Conservation (phyloP, 2,113 vertebrate genomes). For the Poecile atricapillus region DNA sequence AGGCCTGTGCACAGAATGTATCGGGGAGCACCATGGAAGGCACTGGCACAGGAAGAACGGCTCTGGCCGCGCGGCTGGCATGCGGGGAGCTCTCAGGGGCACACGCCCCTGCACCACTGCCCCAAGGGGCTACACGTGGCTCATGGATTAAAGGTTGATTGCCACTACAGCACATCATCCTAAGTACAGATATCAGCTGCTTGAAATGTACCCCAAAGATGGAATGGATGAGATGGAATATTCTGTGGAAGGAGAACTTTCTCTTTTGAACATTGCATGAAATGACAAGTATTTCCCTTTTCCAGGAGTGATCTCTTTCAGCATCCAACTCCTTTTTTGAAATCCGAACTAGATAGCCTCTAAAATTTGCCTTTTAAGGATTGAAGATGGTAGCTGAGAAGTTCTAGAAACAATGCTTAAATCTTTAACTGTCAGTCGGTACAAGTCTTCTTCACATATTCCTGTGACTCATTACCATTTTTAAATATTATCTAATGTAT, state of each 20-base stretch:
- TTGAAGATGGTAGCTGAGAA: neutral
- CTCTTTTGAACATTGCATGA: neutral
- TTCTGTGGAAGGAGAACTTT: neutral
- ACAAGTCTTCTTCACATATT: neutral
- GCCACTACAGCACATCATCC: neutral
- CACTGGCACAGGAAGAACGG: neutral
- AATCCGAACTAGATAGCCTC: neutral
- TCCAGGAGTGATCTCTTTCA: neutral
- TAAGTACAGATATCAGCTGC: neutral
- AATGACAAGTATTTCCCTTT: neutral
- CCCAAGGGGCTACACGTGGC: fast-evolving
- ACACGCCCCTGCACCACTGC: neutral
- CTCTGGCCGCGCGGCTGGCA: fast-evolving
- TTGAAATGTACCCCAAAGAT: neutral
- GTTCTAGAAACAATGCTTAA: neutral
- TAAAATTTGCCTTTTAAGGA: neutral
- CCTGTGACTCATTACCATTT: neutral
- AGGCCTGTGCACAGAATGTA: neutral
- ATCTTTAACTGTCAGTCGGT: neutral
- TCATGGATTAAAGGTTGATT: fast-evolving
- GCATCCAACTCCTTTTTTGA: neutral
- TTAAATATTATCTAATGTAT: neutral
- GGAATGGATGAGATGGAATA: neutral
- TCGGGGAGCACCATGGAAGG: fast-evolving
- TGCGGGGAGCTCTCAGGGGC: neutral